Conservation (phyloP, 1,140 invertebrate genomes). For the Vollenhovia emeryi region DNA sequence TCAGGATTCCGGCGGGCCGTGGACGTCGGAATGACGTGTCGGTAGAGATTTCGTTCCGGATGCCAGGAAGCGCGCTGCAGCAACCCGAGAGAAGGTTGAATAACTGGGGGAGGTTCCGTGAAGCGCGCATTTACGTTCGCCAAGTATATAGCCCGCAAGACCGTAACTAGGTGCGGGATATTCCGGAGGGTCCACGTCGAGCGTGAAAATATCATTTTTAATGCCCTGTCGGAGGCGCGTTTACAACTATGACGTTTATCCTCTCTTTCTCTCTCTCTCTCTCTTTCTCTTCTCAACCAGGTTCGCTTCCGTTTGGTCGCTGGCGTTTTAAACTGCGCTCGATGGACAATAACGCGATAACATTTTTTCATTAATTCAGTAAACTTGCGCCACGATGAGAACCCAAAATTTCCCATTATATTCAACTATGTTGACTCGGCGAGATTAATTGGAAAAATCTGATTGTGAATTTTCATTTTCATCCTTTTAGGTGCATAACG, state of each 20-base stretch:
- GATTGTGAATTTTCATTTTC: neutral
- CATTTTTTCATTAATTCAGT: neutral
- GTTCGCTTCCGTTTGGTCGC: neutral
- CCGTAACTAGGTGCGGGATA: constrained; percentile 52
- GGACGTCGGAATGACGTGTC: constrained; percentile 67
- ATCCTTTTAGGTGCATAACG: neutral
- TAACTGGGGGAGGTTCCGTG: constrained; percentile 33
- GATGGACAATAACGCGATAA: neutral
- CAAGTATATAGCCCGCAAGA: constrained; percentile 42
- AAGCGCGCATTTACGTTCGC: constrained; percentile 42
- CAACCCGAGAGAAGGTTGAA: constrained; percentile 42
- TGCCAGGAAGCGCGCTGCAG: constrained; percentile 37
- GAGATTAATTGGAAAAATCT: neutral
- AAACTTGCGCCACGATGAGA: neutral
- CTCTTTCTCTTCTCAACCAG: neutral
- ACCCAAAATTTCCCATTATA: neutral
- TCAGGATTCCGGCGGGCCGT: constrained; percentile 45
- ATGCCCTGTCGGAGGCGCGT: constrained; percentile 28
- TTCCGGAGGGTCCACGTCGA: constrained; percentile 47
- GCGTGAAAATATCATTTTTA: constrained; percentile 68
- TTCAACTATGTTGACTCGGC: neutral
- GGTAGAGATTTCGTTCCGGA: constrained; percentile 69
- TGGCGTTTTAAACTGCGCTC: neutral
- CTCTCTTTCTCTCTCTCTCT: too few species aligned
- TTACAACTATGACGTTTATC: constrained; percentile 40